Base-by-base conservation (phyloP, 2,113 vertebrate species). In the Cathartes aura region DNA sequence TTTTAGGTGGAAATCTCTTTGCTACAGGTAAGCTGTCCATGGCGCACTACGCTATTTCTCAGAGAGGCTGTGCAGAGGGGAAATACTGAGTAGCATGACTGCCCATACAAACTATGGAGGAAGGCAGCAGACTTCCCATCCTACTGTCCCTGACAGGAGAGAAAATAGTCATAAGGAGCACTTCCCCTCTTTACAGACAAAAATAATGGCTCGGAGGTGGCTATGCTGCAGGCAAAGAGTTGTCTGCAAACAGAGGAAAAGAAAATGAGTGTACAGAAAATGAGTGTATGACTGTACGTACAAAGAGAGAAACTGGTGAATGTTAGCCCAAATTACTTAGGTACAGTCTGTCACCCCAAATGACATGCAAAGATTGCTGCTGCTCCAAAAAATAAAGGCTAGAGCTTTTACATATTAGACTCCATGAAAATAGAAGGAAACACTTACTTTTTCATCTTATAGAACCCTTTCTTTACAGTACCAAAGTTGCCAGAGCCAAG, bases 401-500 rank as follows among this genome's bases (percentile, higher is more conserved):
- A 86, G 6, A 86, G 15, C 7, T 75, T 72, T 68, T 47, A 40
- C 13, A 15, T 48, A 40, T 29, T 42, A 74, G 32, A 52, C 15
- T 24, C 19, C 24, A 62, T 2, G 34, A 82, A 56, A 81, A 78
- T 0, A 83, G 58, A 80, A 90, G 15, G 27, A 32, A 45, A 50
- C 8, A 90, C 99, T 97, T 97, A 99, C 99, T 99, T 99, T 89
- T 98, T 99, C 99, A 99, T 99, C 76, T 98, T 99, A 97, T 99
- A 99, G 91, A 97, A 97, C 32, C 99, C 99, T 95, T 98, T 99
- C 53, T 99, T 99, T 89, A 99, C 99, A 8, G 99, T 99, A 30
- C 99, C 99, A 59, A 99, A 99, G 97, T 99, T 99, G 13, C 99
- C 99, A 42, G 99, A 99, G 26, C 99, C 99, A 94, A 99, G 98